Evolutionary conservation across 2,888 invertebrate species (phyloP), one percentile per base, ranked within the genome.

Genomic region (Calliphora vomitoria): DNA sequence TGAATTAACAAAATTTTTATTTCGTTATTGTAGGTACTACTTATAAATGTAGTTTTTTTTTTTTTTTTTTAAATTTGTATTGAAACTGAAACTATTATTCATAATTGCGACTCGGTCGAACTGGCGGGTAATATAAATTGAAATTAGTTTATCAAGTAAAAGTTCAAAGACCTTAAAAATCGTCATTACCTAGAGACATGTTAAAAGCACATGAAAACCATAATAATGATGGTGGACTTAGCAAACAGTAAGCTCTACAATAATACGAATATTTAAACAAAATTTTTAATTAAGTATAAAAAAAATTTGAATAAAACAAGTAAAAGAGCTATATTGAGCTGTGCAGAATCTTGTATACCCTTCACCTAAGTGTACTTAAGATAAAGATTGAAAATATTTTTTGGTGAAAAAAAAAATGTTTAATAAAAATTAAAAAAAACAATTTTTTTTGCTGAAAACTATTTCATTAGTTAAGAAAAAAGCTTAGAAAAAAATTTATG

Each of bases 101-200:
- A 76, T 60, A 66, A 76, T 62, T 82, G 18, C 18, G 38, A 41
- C 15, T 41, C 18, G 2, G 13, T 50, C 3, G 8, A 2, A 25
- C 18, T 71, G 35, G 62, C 20, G 31, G 31, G 13, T 41, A 53
- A 71, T 69, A 47, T 62, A 72, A 66, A 74, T 82, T 64, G 20
- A 66, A 55, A 50, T 81, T 53, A n/a, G 68, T 80, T 80, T 68
- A 74, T 60, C 18, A 50, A 79, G 58, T 72, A 44, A 53, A 60
- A 68, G 85, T 80, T 85, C 80, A 80, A 80, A 80, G 80, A 85
- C 66, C 84, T 79, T 64, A 64, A 75, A 41, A 38, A 25, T 66
- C 13, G 44, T 44, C 53, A 76, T 38, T 74, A 31, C 10, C 50
- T 82, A 53, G 38, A 62, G 60, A 20, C 84, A 85, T 85, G 47